A percentile compares a stretch with the other conserved stretches of the same genome.
Evolutionary conservation across 1,140 invertebrate genomes (phyloP).

Genomic region (Oryctes rhinoceros): DNA sequence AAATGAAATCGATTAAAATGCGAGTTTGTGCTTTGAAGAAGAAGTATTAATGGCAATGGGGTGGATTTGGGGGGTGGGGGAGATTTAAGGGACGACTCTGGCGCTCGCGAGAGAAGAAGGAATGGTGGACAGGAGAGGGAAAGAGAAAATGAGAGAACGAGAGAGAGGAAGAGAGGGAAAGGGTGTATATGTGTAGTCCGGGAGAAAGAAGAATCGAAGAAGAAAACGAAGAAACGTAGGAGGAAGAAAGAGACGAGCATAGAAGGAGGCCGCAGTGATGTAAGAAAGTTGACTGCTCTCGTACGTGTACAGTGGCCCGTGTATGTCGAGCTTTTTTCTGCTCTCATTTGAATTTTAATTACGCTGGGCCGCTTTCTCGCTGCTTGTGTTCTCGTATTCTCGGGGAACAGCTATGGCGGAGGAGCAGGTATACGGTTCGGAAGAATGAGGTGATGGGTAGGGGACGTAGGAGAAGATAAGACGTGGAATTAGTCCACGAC

Average conservation of each 20-base stretch:
- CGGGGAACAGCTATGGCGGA: conserved; percentile 4
- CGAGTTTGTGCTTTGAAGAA: conserved; percentile 61
- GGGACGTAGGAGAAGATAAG: conserved; percentile 24
- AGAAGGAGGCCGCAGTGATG: conserved; percentile 44
- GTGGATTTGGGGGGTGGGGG: conserved; percentile 46
- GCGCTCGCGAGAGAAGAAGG: background rate
- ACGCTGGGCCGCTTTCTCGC: conserved; percentile 53
- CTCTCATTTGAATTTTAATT: conserved; percentile 55
- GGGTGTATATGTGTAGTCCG: conserved; percentile 1
- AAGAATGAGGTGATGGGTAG: conserved; percentile 13
- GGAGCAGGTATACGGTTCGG: conserved; percentile 30
- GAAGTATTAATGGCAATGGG: conserved; percentile 61
- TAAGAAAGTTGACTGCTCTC: conserved; percentile 59
- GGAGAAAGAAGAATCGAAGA: conserved; percentile 13
- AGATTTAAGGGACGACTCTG: conserved; percentile 49
- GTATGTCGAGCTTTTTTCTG: conserved; percentile 55
- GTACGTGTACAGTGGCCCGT: conserved; percentile 59
- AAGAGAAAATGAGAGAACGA: background rate
- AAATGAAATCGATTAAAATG: conserved; percentile 63
- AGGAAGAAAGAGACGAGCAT: conserved; percentile 13
- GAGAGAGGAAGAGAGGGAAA: background rate
- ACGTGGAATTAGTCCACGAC: conserved; percentile 38
- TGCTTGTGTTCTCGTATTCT: conserved; percentile 30
- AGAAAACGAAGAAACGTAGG: conserved; percentile 21
- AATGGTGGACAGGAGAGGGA: conserved; percentile 12